Percentiles rank a stretch among this genome's conserved stretches.
phyloP scores from a whole-genome alignment of 2,113 vertebrate species.

The cattle (Bos taurus) region DNA sequence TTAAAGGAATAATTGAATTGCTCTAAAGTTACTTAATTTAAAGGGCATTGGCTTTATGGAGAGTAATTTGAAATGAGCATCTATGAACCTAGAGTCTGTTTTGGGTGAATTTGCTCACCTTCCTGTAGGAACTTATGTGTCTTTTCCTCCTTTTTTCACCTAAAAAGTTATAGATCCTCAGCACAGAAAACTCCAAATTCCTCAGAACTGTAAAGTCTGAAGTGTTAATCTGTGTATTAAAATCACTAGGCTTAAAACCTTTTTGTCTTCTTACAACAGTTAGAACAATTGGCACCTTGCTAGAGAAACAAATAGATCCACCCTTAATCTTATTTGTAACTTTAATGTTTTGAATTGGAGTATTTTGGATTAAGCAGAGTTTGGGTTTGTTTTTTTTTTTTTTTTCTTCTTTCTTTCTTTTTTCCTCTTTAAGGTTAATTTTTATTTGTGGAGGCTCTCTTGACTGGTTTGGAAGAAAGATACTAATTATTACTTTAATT shows the following conservation, averaged over 20 bases:
- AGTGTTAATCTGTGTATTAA: conserved; percentile 81
- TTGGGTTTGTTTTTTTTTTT: background rate
- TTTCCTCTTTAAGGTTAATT: background rate
- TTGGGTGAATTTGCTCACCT: conserved; percentile 29
- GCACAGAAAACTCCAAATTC: conserved; percentile 58
- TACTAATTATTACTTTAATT: conserved; percentile 23
- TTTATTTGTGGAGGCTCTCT: conserved; percentile 5
- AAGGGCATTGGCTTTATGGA: conserved; percentile 34
- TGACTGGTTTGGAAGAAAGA: conserved; percentile 25
- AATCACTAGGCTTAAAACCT: conserved; percentile 86
- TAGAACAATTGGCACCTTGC: conserved; percentile 84
- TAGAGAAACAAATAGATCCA: conserved; percentile 84
- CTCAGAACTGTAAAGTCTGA: conserved; percentile 67
- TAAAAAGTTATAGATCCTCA: conserved; percentile 32
- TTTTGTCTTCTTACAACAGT: conserved; percentile 87
- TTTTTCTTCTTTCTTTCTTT: background rate
- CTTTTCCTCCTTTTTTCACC: background rate
- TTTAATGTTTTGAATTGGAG: conserved; percentile 79
- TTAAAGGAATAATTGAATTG: conserved; percentile 55
- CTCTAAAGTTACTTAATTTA: conserved; percentile 19
- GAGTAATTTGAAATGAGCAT: conserved; percentile 41
- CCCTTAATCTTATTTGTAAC: conserved; percentile 89
- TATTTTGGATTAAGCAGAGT: conserved; percentile 76
- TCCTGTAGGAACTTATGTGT: background rate
- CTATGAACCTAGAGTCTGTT: conserved; percentile 33